phyloP scores from a whole-genome alignment of 2,113 vertebrate genomes.

The Brachionichthys hirsutus region DNA sequence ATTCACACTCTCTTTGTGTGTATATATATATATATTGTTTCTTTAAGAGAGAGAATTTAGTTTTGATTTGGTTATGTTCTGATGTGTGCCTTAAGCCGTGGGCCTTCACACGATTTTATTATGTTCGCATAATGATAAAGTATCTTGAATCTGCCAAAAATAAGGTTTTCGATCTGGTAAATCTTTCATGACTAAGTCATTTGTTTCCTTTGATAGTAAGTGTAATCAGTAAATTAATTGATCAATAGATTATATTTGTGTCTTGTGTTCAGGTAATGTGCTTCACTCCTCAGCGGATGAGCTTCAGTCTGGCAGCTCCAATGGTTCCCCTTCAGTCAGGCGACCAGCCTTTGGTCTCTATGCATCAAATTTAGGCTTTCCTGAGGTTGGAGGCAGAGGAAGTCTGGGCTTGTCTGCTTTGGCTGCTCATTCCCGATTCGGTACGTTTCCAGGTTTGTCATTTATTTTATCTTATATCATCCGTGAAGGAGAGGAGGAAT shows the following conservation, averaged over 20 bases:
- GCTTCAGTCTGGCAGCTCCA: slow-evolving; percentile 75
- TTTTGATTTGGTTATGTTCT: no score
- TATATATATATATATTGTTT: no score
- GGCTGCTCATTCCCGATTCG: slow-evolving; percentile 82
- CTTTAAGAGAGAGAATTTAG: no score
- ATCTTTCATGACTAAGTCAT: no score
- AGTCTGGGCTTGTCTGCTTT: slow-evolving; percentile 83
- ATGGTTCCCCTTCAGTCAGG: slow-evolving; percentile 82
- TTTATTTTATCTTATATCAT: slow-evolving; percentile 2
- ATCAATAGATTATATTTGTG: neutral
- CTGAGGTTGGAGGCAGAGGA: slow-evolving; percentile 85
- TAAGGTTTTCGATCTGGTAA: no score
- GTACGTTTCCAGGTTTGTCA: slow-evolving; percentile 81
- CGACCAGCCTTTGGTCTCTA: slow-evolving; percentile 80
- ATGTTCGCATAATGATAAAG: no score
- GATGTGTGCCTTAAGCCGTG: no score
- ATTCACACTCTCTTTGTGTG: no score
- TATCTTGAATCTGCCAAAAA: no score
- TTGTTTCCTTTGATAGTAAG: no score
- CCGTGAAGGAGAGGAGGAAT: neutral
- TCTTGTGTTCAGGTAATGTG: slow-evolving; percentile 76
- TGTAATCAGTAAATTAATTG: no score
- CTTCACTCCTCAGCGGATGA: slow-evolving; percentile 79
- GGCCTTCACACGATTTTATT: no score
- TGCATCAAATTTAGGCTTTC: slow-evolving; percentile 79